Conservation (phyloP, 2,797 vertebrate genomes). For the Pangasius djambal region DNA sequence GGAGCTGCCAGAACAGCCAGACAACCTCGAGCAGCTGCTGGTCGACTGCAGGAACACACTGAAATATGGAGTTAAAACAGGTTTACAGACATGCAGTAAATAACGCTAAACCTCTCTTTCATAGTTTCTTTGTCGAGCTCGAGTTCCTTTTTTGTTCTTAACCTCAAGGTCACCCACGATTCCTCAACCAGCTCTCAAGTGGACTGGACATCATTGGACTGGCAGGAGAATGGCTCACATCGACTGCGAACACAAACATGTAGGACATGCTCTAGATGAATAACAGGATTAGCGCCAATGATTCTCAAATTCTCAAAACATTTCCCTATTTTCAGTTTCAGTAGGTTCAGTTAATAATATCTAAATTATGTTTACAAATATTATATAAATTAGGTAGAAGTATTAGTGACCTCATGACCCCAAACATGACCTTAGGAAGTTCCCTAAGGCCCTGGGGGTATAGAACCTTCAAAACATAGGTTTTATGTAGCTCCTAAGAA, state of each 20-base stretch:
- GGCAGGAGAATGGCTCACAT: slow-evolving; percentile 74
- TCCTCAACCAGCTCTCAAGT: slow-evolving; percentile 76
- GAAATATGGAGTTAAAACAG: slow-evolving; percentile 77
- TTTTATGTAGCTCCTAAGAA: neutral
- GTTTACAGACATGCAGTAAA: slow-evolving; percentile 39
- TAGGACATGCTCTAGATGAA: slow-evolving; percentile 37
- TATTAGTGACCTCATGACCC: neutral
- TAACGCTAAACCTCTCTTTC: neutral
- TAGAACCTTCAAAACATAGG: neutral
- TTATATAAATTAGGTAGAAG: neutral
- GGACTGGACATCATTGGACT: slow-evolving; percentile 72
- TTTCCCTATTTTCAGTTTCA: too few species aligned
- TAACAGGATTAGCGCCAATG: neutral
- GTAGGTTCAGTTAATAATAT: too few species aligned
- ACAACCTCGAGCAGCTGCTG: slow-evolving; percentile 73
- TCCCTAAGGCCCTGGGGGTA: neutral
- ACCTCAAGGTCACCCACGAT: slow-evolving; percentile 66
- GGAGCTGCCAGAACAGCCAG: slow-evolving; percentile 67
- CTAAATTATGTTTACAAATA: too few species aligned
- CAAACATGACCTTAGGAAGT: neutral
- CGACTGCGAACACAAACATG: slow-evolving; percentile 75
- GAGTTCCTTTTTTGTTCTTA: neutral
- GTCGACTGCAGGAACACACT: slow-evolving; percentile 73
- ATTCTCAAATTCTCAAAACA: neutral
- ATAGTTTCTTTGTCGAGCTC: neutral